Evolutionary conservation across 2,888 invertebrate genomes (phyloP), one percentile per base, ranked within the genome.

Genomic region (Polydrusus cervinus): DNA sequence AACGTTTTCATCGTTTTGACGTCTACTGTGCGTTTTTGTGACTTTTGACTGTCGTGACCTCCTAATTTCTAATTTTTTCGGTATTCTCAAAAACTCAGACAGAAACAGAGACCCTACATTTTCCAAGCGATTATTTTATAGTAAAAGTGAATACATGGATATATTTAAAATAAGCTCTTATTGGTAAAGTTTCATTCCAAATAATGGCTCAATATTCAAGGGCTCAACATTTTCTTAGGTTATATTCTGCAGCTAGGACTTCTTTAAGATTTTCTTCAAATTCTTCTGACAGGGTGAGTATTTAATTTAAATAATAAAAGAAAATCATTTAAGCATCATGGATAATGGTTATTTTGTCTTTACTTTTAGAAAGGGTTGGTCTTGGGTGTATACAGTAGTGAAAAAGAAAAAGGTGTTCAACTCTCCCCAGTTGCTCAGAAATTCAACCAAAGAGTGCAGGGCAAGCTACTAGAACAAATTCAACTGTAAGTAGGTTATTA

Each of bases 291-390:
- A 83, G 78, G 77, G 82, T 81, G 78, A 76, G 75, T 66, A 53
- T 18, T 11, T 60, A 38, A 47, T 49, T 25, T 2, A 38, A 66
- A 40, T 47, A 1, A 16, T 8, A n/a, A 43, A 13, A n/a, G 47
- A 3, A 14, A 11, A 47, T 7, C 16, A 2, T 14, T 16, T 9
- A 9, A 11, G 51, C 38, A 20, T 18, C 71, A 64, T 61, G 65
- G 14, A 43, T 66, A 61, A 64, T 45, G 57, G 38, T 30, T 40
- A 16, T 30, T 66, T 72, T 57, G 11, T 73, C 34, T 60, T 66
- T 20, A n/a, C 53, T 81, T 81, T 69, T 76, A 90, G 90, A 89
- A 88, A 86, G 90, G 90, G 75, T 83, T 90, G 78, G 89, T 90
- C 74, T 86, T 90, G 76, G 90, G 90, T 71, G 88, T 89, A 45